Evolutionary conservation across 1,140 invertebrate genomes (phyloP), one percentile per base, ranked within the genome.

Genomic region (Aplysia californica): DNA sequence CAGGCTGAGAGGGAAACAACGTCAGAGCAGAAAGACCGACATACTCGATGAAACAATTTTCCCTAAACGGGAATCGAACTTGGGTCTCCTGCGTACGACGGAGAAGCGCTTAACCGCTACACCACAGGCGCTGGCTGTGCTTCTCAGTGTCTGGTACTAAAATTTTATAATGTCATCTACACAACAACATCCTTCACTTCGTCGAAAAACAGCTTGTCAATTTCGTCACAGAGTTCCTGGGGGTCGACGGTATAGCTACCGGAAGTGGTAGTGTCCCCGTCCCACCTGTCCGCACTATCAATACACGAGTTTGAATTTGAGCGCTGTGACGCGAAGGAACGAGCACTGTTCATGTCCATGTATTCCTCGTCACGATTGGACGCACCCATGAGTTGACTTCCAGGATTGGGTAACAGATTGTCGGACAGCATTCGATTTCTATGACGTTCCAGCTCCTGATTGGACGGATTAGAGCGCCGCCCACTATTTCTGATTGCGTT

Each of bases 161-260:
- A n/a, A n/a, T n/a, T n/a, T n/a, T n/a, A n/a, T n/a, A n/a, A n/a
- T n/a, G n/a, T 29, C 21, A 55, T 44, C 26, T 61, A 80, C 50
- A 80, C 79, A n/a, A 80, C 73, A 23, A 80, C 65, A 44, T 80
- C 79, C 26, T 78, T 66, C 4, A 74, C 38, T 4, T 64, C 35
- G 18, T 80, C 77, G 41, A 83, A 85, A 69, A 85, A 85, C 23
- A 83, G 65, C 72, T 82, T 79, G 68, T 85, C 81, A 21, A 84
- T 83, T 74, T 86, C 84, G 36, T 81, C 76, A 68, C 82, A 81
- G 35, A 84, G 77, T 68, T 83, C 81, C 15, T 83, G 82, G 2
- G 82, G 69, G 73, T 86, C 84, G 3, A 87, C 79, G 0, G 84
- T 84, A 50, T 86, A 87, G 74, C 86, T 87, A 44, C 86, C 86